phyloP scores from a whole-genome alignment of 2,797 vertebrate species.

The Epinephelus malabaricus region DNA sequence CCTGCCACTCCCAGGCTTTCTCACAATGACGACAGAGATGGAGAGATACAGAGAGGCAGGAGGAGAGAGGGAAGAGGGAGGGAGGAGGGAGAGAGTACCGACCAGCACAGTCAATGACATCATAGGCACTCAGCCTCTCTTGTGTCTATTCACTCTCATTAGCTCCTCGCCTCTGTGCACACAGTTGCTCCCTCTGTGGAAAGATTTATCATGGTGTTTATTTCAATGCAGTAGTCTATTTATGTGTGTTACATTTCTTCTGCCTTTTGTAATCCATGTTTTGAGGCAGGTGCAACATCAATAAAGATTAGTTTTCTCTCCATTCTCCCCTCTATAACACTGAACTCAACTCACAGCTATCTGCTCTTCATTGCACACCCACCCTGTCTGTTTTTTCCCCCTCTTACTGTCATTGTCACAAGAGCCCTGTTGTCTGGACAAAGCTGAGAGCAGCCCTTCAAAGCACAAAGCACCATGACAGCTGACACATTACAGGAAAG shows the following conservation, averaged over 20 bases:
- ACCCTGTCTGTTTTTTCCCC: not conserved
- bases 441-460: conserved; percentile 56
- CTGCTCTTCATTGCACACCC: not conserved
- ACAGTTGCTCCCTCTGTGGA: conserved; percentile 4
- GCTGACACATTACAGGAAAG: conserved; percentile 25
- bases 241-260: not conserved
- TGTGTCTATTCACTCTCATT: conserved; percentile 51
- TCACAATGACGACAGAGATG: conserved; percentile 56
- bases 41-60: conserved; percentile 54
- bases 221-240: not conserved
- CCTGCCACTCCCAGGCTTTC: conserved; percentile 68
- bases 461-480: conserved; percentile 51
- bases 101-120: conserved; percentile 85
- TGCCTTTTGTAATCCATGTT: not conserved
- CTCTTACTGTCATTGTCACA: conserved; percentile 56
- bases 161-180: conserved; percentile 11
- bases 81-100: conserved; percentile 75
- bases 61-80: conserved; percentile 29
- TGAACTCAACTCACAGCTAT: conserved; percentile 10
- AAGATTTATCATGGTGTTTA: not conserved
- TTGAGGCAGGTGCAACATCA: not conserved
- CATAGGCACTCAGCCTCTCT: conserved; percentile 70
- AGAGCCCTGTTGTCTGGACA: conserved; percentile 61
- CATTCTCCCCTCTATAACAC: not conserved
- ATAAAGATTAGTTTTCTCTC: not conserved